phyloP scores from a whole-genome alignment of 2,797 vertebrate genomes.

The Myioborus melanocephalus region DNA sequence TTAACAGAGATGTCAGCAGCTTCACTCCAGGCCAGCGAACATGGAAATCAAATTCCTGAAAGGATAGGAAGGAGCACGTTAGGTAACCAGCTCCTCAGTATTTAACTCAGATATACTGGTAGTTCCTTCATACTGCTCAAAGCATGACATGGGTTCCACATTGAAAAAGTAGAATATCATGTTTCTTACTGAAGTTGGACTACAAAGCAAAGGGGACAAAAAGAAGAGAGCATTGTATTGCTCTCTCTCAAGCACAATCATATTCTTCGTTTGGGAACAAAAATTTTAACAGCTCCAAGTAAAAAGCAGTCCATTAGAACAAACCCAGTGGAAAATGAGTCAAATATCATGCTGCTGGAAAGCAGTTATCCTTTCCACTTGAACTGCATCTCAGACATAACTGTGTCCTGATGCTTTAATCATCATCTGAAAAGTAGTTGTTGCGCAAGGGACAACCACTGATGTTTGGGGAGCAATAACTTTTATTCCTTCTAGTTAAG shows the following conservation, averaged over 20 bases:
- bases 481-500: neutral
- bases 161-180: neutral
- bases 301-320: neutral
- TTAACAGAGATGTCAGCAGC: constrained; percentile 90
- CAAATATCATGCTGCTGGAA: neutral
- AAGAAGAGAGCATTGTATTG: neutral
- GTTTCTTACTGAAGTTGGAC: neutral
- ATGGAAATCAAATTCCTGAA: constrained; percentile 97
- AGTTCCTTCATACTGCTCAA: neutral
- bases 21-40: constrained; percentile 97
- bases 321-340: neutral
- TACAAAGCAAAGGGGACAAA: neutral
- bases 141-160: neutral
- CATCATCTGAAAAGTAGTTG: neutral
- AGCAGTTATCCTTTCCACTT: neutral
- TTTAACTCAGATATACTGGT: neutral
- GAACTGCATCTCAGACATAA: neutral
- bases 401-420: neutral
- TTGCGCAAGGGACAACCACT: neutral
- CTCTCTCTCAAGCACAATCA: neutral
- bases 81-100: neutral
- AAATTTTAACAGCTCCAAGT: neutral
- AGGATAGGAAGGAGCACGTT: neutral
- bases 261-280: neutral
- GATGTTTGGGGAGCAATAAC: neutral